Percentiles rank a stretch among this genome's conserved stretches.
phyloP scores from a whole-genome alignment of 2,888 invertebrate species.

The Aricia artaxerxes region DNA sequence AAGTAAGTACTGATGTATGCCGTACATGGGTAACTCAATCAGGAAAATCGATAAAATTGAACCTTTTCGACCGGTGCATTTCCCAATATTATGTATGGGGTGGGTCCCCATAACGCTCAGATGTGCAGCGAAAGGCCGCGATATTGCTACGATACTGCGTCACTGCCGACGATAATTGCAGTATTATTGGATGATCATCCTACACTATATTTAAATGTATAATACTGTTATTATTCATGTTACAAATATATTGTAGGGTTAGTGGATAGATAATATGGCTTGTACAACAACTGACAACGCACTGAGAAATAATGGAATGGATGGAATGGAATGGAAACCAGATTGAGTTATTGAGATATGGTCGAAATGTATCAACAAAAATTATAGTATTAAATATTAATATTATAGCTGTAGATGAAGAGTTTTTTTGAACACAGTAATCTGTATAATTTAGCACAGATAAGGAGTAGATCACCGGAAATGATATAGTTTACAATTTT shows the following conservation, averaged over 20 bases:
- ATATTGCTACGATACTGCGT: neutral
- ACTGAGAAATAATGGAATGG: no score
- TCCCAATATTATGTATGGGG: constrained; percentile 73
- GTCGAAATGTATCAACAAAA: no score
- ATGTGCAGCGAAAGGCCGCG: neutral
- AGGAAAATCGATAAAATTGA: constrained; percentile 51
- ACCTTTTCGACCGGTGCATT: constrained; percentile 68
- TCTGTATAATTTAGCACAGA: no score
- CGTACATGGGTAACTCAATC: neutral
- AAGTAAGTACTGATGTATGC: neutral
- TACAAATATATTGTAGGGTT: neutral
- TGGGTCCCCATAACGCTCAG: constrained; percentile 62
- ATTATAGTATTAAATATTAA: no score
- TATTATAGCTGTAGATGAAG: no score
- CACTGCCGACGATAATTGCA: neutral
- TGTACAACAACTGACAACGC: no score
- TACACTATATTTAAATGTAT: neutral
- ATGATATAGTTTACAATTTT: no score
- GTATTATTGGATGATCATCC: neutral
- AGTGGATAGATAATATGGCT: no score
- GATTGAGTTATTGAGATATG: no score
- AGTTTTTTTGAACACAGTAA: no score
- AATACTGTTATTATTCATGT: neutral
- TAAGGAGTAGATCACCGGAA: no score
- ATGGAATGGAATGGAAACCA: no score